Base-by-base conservation (phyloP, 2,888 invertebrate species). In the Elysia crispata region DNA sequence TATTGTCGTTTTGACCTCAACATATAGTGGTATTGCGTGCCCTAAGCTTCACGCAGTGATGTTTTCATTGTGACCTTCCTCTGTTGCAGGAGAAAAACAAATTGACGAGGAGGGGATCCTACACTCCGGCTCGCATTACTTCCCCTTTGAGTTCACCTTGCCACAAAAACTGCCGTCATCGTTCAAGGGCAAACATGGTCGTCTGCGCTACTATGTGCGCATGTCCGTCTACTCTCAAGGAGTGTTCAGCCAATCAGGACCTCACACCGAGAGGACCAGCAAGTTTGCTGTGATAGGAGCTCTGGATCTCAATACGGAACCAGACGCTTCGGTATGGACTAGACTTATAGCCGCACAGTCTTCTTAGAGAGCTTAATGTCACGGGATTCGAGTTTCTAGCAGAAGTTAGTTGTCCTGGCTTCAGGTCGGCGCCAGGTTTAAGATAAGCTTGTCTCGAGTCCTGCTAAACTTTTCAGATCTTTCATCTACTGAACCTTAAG, bases 101-200 rank as follows among this genome's bases (percentile, higher is more conserved):
- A 83, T 85, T 30, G 86, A 86, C 73, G 86, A 87, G 80, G 89
- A 89, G 78, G 88, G 87, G 75, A 81, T 88, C 15, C 82, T 89
- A 20, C 88, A 89, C 73, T 84, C 89, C n/a, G 89, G 89, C 25
- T 89, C 89, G 8, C 89, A 89, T 82, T 89, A 89, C 81, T 89
- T 89, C 82, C 89, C 89, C 76, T 89, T 89, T 80, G 89, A 89
- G 82, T 89, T 89, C 83, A 87, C 85, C 28, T 84, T 89, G 76
- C 89, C 89, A 54, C 80, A 82, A 31, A 86, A 86, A 82, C 84
- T 89, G 67, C 89, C 89, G 57, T 88, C 88, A 50, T 89, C 89
- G 69, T 89, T 89, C 82, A 89, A 88, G 81, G 89, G 89, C 75
- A 88, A 88, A 83, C 88, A 89, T 83, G 89, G 89, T 57, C 84